Evolutionary conservation across 2,797 vertebrate species (phyloP).

Genomic region (Peromyscus nudipes): DNA sequence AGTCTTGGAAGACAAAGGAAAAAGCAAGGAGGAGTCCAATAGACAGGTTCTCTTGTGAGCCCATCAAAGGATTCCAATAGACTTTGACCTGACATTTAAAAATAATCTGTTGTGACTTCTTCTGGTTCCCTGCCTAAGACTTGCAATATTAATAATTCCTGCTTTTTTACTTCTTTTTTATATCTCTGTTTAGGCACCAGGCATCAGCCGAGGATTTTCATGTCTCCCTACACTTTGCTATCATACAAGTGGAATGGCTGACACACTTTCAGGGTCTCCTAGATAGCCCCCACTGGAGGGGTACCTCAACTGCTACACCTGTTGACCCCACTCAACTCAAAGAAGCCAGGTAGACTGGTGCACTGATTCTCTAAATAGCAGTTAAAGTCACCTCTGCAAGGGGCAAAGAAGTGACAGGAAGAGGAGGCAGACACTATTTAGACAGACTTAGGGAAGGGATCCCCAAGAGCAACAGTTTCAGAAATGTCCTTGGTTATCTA

Average conservation of each 20-base stretch:
- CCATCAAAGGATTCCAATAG: too few species aligned
- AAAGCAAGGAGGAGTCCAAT: not conserved
- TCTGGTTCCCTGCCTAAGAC: not conserved
- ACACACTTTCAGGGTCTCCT: not conserved
- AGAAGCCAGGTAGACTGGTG: not conserved
- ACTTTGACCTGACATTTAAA: not conserved
- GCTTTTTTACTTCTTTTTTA: not conserved
- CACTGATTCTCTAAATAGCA: not conserved
- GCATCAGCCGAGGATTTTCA: not conserved
- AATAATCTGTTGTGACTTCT: not conserved
- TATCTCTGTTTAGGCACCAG: not conserved
- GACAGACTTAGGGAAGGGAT: not conserved
- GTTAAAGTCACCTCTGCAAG: not conserved
- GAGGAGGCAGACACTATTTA: not conserved
- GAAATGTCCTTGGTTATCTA: not conserved
- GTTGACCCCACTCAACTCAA: not conserved
- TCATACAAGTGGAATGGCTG: not conserved
- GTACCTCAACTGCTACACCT: not conserved
- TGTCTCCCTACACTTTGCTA: not conserved
- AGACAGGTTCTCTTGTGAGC: not conserved
- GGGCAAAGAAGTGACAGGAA: not conserved
- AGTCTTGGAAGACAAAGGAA: not conserved
- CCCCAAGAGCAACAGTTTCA: not conserved
- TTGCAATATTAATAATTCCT: not conserved
- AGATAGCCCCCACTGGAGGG: not conserved